Evolutionary conservation across 2,113 vertebrate species (phyloP), one percentile per base, ranked within the genome.

Genomic region (Perca schrenkii): DNA sequence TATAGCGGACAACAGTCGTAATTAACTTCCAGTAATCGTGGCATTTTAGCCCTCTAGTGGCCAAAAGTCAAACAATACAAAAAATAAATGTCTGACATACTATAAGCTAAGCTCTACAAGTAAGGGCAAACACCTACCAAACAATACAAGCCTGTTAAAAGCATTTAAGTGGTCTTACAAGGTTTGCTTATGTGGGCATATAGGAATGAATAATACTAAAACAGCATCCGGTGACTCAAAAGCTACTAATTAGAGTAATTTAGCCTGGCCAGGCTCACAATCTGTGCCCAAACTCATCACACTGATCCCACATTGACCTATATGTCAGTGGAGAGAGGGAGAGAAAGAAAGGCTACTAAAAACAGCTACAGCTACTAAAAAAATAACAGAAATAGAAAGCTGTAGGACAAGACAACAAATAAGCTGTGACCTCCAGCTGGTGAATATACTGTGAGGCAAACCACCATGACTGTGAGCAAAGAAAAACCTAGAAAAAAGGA

Each of bases 211-310:
- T 8, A 79, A 72, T 77, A 81, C 56, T 76, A 31, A 83, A 83
- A 69, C 68, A 58, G 69, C 64, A 73, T 89, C 85, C 46, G 40
- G 74, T 50, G 61, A 83, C 68, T 79, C 46, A 86, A 43, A 77
- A 72, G 80, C 61, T 67, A 63, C 49, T 83, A 67, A 87, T 87
- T 86, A 65, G 50, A 82, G n/a, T 74, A 50, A 70, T 74, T 70
- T 63, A 70, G 36, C 58, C 43, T 43, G 77, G 53, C 53, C 31
- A 19, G 46, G 58, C 61, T 31, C 1, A 31, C 63, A 66, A 81
- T 76, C 17, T n/a, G 75, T 22, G 47, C 54, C 68, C 54, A 19
- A 62, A 84, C 50, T 76, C 83, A 80, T 76, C 77, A 75, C 65
- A 21, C 43, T 63, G 71, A 80, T 79, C 69, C 82, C 16, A 60